Conservation (phyloP, 2,888 invertebrate species). For the Agonopterix alstromeriana region DNA sequence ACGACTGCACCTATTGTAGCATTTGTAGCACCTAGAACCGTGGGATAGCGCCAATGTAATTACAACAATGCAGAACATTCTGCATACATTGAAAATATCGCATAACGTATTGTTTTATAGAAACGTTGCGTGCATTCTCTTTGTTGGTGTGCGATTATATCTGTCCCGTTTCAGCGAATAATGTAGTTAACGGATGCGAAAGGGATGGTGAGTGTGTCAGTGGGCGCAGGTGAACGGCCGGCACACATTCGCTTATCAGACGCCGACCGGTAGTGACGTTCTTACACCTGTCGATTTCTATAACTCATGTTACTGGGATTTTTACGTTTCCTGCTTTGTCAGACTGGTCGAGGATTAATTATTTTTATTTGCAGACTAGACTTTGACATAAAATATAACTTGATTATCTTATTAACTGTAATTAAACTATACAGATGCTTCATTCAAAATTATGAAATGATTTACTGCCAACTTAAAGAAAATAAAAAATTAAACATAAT, state of each 20-base stretch:
- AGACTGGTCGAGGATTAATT: slow-evolving; percentile 18
- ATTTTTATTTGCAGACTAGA: slow-evolving; percentile 4
- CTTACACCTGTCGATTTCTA: slow-evolving; percentile 54
- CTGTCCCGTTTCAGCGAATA: slow-evolving; percentile 24
- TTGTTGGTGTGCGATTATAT: slow-evolving; percentile 24
- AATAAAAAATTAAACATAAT: too few species aligned
- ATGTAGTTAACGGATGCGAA: slow-evolving; percentile 26
- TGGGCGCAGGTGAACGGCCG: slow-evolving; percentile 71
- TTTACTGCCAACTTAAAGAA: too few species aligned
- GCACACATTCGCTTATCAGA: slow-evolving; percentile 71
- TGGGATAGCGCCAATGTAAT: slow-evolving; percentile 39
- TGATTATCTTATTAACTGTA: too few species aligned
- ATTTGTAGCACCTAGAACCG: slow-evolving; percentile 7
- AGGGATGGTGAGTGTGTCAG: slow-evolving; percentile 54
- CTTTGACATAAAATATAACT: background rate
- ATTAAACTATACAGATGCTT: too few species aligned
- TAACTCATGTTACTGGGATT: slow-evolving; percentile 11
- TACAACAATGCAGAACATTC: slow-evolving; percentile 41
- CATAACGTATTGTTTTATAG: slow-evolving; percentile 41
- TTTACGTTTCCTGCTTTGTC: background rate
- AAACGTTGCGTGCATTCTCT: slow-evolving; percentile 39
- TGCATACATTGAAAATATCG: slow-evolving; percentile 48
- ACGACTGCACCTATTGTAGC: slow-evolving; percentile 23
- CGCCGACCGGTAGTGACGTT: slow-evolving; percentile 55
- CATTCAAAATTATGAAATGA: too few species aligned